Percentiles rank a stretch among this genome's conserved stretches.
phyloP scores from a whole-genome alignment of 2,113 vertebrate species.

The Chaenocephalus aceratus region DNA sequence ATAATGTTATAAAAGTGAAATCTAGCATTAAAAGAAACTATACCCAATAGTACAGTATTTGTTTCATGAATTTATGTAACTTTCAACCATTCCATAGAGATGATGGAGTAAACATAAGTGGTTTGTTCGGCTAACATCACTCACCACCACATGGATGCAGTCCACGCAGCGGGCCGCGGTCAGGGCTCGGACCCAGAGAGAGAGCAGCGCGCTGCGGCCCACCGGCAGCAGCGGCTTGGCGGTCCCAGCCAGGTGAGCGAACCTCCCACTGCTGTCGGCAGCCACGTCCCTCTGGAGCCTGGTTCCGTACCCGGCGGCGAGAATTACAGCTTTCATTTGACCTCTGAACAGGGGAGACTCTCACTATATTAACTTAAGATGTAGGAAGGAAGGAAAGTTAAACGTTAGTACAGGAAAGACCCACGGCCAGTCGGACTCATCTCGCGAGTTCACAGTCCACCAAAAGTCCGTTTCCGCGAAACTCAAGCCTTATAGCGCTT shows the following conservation, averaged over 20 bases:
- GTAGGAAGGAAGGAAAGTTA: no score
- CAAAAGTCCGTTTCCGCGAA: not conserved
- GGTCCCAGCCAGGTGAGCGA: slow-evolving; percentile 70
- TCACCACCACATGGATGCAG: slow-evolving; percentile 82
- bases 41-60: no score
- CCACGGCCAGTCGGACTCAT: fast-evolving
- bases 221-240: slow-evolving; percentile 86
- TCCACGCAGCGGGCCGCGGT: slow-evolving; percentile 62
- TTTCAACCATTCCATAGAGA: not conserved
- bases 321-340: slow-evolving; percentile 85
- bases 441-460: slow-evolving; percentile 9
- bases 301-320: slow-evolving; percentile 88
- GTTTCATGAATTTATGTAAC: not conserved
- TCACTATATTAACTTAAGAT: no score
- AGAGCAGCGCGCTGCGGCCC: slow-evolving; percentile 72
- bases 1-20: no score
- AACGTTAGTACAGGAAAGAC: not conserved
- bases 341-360: not conserved
- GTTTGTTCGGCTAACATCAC: no score
- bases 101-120: no score
- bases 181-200: slow-evolving; percentile 83
- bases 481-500: not conserved
- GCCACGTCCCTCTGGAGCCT: slow-evolving; percentile 82
- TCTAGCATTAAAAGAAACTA: no score
- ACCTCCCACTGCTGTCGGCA: slow-evolving; percentile 72